Conservation (phyloP, 2,797 vertebrate genomes). For the Gymnocypris eckloni region DNA sequence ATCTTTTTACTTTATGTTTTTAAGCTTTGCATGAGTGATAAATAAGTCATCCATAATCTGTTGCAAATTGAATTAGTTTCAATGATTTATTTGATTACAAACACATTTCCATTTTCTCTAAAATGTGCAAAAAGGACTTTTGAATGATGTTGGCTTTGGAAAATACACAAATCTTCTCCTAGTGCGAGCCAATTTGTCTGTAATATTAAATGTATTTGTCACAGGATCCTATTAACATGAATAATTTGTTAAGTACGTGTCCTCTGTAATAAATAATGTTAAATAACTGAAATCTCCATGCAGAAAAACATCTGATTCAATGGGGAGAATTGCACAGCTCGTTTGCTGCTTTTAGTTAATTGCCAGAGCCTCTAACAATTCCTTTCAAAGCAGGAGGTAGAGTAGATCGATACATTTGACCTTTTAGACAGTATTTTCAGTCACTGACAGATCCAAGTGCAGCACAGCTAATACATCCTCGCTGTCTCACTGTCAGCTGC, state of each 20-base stretch:
- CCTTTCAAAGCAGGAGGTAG: conserved; percentile 18
- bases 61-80: conserved; percentile 15
- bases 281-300: conserved; percentile 8
- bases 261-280: conserved; percentile 26
- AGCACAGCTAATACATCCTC: conserved; percentile 2
- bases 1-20: neutral
- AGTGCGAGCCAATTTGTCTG: neutral
- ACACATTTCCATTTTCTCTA: conserved; percentile 12
- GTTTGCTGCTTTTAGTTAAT: conserved; percentile 45
- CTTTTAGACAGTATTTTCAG: conserved; percentile 21
- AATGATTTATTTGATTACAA: conserved; percentile 23
- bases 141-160: conserved; percentile 6
- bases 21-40: neutral
- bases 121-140: neutral
- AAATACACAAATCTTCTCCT: conserved; percentile 25
- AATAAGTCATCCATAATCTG: neutral
- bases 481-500: conserved; percentile 2
- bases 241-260: conserved; percentile 6
- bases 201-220: conserved; percentile 31
- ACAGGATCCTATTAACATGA: conserved; percentile 25
- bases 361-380: conserved; percentile 33
- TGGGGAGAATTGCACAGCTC: neutral
- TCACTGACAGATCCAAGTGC: conserved; percentile 8
- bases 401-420: conserved; percentile 24
- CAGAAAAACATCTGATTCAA: neutral